A percentile compares a stretch with the other conserved stretches of the same genome.
Conservation (phyloP, 2,113 vertebrate species). For the Pseudonaja textilis region DNA sequence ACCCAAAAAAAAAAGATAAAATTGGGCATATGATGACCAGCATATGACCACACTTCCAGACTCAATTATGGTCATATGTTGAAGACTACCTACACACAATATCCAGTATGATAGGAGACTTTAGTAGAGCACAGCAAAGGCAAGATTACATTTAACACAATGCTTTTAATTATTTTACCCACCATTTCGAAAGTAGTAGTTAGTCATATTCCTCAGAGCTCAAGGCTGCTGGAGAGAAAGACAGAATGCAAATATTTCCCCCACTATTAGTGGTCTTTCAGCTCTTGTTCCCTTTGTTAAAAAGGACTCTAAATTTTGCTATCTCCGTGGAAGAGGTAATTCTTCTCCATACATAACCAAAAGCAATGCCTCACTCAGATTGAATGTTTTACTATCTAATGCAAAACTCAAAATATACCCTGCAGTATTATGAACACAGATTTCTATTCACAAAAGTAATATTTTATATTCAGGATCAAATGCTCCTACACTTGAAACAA, state of each 20-base stretch:
- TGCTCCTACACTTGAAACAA: conserved; percentile 47
- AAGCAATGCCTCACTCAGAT: not conserved
- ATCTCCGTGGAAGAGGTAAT: not conserved
- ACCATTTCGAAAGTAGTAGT: not conserved
- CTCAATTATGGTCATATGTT: too few species aligned
- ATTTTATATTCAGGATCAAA: conserved; percentile 44
- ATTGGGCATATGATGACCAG: too few species aligned
- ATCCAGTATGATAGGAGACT: not conserved
- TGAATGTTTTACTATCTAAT: not conserved
- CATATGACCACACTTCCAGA: too few species aligned
- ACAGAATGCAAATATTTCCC: not conserved
- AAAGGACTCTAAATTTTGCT: not conserved
- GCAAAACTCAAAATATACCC: not conserved
- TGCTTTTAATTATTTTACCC: not conserved
- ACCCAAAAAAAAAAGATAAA: too few species aligned
- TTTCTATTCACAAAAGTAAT: not conserved
- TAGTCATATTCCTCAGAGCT: not conserved
- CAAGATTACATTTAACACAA: not conserved
- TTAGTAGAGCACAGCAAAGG: not conserved
- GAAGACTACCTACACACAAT: not conserved
- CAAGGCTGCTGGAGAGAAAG: not conserved
- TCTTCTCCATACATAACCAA: not conserved
- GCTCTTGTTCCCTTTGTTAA: not conserved
- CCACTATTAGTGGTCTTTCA: not conserved
- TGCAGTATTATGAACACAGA: not conserved